Conservation (phyloP, 2,888 invertebrate species). For the Heliconius charithonia region DNA sequence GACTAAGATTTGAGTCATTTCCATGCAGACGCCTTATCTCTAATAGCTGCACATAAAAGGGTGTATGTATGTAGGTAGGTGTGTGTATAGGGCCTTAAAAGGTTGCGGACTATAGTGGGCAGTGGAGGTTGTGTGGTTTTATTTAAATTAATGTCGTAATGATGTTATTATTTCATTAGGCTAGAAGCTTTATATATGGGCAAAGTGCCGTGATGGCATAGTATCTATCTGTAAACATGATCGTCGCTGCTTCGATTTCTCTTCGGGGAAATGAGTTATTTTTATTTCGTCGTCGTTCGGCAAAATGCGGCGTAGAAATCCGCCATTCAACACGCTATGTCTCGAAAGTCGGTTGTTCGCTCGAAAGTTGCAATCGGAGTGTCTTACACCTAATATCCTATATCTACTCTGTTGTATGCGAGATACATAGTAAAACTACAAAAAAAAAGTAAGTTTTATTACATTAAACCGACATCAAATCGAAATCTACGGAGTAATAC, state of each 20-base stretch:
- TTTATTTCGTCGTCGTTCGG: too few species aligned
- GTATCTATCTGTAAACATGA: too few species aligned
- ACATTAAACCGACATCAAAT: background rate
- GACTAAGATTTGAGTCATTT: conserved; percentile 46
- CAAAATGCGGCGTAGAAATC: too few species aligned
- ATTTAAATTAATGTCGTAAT: conserved; percentile 20
- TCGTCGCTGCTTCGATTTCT: background rate
- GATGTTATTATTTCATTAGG: conserved; percentile 5
- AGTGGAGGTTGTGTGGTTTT: conserved; percentile 13
- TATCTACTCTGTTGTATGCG: too few species aligned
- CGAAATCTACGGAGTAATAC: too few species aligned
- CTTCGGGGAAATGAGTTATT: too few species aligned
- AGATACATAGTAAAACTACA: too few species aligned
- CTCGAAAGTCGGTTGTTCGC: too few species aligned
- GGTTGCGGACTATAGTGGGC: conserved; percentile 31
- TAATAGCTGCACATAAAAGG: conserved; percentile 47
- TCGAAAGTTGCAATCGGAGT: too few species aligned
- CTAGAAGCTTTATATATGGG: background rate
- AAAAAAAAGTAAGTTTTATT: background rate
- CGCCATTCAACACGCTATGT: too few species aligned
- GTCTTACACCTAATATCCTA: too few species aligned
- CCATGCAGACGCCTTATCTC: conserved; percentile 45
- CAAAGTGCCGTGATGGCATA: too few species aligned
- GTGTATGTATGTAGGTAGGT: conserved; percentile 26
- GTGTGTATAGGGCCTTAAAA: conserved; percentile 30